Evolutionary conservation across 2,113 vertebrate species (phyloP), one percentile per base, ranked within the genome.

Genomic region (Hypanus sabinus): DNA sequence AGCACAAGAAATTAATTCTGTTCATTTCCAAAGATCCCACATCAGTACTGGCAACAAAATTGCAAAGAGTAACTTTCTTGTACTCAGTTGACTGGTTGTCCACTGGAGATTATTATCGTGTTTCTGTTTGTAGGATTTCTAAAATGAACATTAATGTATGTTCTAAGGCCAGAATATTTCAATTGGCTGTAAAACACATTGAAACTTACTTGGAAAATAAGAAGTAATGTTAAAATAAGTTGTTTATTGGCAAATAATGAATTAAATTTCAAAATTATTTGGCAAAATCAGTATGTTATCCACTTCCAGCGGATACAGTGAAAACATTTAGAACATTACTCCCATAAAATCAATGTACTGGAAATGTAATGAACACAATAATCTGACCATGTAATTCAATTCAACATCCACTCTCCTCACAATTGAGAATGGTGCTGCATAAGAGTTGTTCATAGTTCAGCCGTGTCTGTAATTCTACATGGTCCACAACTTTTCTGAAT

Each of bases 261-360:
- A 46, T 93, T 93, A 33, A 91, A 91, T 70, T 70, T 62, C 3
- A 91, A 33, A 91, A 36, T 68, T 91, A 93, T 73, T 93, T 71
- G 22, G 9, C 65, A 16, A 73, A 73, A 71, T 8, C 33, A 14
- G n/a, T 38, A 65, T 68, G 88, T 3, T n/a, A 70, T 70, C 20
- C 16, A 70, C 71, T 93, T 73, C 70, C 33, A 46, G 24, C 65
- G 57, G 85, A 65, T 88, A 65, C 62, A 62, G 60, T 88, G 60
- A 20, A 88, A 62, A n/a, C 57, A 65, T 62, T 88, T 57, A 88
- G 27, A n/a, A 65, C 30, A 65, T 62, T 33, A 14, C 0, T 73
- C 24, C 24, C 18, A 83, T 27, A 83, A 83, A 83, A 83, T 24
- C 8, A 83, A 57, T 55, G 38, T 57, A 83, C 55, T 27, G 22